Evolutionary conservation across 2,113 vertebrate genomes (phyloP), one percentile per base, ranked within the genome.

Genomic region (Clarias batrachus): DNA sequence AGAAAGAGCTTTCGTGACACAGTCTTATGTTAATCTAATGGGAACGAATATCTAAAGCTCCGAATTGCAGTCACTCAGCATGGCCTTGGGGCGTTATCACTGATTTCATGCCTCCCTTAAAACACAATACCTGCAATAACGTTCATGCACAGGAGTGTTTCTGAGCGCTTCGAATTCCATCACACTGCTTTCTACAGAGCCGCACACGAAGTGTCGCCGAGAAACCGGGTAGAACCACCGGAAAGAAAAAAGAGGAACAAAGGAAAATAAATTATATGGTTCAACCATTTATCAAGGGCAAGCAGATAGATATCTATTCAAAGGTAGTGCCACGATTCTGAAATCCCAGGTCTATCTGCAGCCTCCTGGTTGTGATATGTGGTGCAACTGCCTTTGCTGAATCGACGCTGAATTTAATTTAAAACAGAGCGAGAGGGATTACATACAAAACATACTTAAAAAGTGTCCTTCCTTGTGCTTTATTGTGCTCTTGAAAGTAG

Each of bases 221-320:
- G 77, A 74, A 33, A 84, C 57, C 85, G 3, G 33, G 14, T n/a
- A 17, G n/a, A 63, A 82, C 82, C 66, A 84, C 74, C 81, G 89
- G 83, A 73, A 76, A 90, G 87, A 90, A 90, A 93, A 33, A 92
- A 93, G 90, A 91, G 88, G 80, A 89, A 70, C 87, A 92, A 88
- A 92, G 91, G 88, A 93, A 94, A 93, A 91, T 90, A 92, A 91
- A 94, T 94, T 91, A 92, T 90, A 93, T 27, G 14, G 62, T 82
- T 66, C 62, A 66, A 66, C 37, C 81, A 66, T 82, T 94, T 93
- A 94, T 94, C 91, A 93, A 94, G 89, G 87, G 81, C 68, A 66
- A 91, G 90, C 92, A 93, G 91, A 92, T 92, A 88, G 85, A 93
- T 93, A 92, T 91, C 89, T 90, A 84, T 88, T 88, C 88, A 91